Evolutionary conservation across 2,888 invertebrate genomes (phyloP).

Genomic region (Mythimna pallens): DNA sequence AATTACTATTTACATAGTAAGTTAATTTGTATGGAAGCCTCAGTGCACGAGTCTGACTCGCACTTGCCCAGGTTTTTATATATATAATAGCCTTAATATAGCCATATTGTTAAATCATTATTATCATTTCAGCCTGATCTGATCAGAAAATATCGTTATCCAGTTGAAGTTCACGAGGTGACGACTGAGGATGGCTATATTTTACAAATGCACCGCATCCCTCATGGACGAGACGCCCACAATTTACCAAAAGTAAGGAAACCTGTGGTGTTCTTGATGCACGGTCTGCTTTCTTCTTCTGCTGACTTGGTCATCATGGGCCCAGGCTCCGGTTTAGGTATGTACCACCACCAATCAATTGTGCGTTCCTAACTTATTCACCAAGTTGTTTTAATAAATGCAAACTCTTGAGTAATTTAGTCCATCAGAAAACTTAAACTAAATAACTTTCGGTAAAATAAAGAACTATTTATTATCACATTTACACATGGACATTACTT

Average conservation of each 20-base stretch:
- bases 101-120: too few relatives aligned
- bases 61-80: too few relatives aligned
- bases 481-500: too few relatives aligned
- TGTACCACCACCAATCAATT: not conserved
- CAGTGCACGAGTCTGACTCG: too few relatives aligned
- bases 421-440: not conserved
- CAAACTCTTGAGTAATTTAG: not conserved
- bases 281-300: constrained; percentile 94
- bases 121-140: constrained; percentile 75
- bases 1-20: too few relatives aligned
- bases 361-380: too few relatives aligned
- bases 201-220: constrained; percentile 94
- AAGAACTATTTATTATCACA: too few relatives aligned
- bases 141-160: constrained; percentile 92
- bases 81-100: too few relatives aligned
- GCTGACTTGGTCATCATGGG: constrained; percentile 94
- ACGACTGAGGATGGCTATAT: constrained; percentile 95
- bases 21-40: too few relatives aligned
- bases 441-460: too few relatives aligned
- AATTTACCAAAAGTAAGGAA: constrained; percentile 83
- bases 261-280: constrained; percentile 92
- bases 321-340: constrained; percentile 92
- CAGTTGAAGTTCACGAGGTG: constrained; percentile 91
- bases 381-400: not conserved
- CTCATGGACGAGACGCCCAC: constrained; percentile 86